These are phyloP conservation scores for Lymantria monacha DNA, from an alignment of 2,888 invertebrate genomes.

Conservation along the genomic window DNA sequence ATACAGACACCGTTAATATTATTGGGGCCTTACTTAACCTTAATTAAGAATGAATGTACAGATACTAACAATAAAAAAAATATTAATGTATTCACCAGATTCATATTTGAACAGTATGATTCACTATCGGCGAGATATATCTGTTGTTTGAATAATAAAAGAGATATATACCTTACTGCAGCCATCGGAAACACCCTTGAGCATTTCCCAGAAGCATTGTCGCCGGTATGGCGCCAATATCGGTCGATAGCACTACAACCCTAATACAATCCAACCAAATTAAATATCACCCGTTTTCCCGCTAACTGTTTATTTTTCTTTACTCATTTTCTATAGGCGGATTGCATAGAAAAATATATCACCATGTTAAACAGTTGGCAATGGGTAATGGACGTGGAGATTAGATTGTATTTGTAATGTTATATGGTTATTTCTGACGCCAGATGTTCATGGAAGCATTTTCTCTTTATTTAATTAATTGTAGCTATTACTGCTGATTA, in stretches of 20 bases:
- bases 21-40: too few relatives aligned
- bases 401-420: constrained; percentile 15
- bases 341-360: constrained; percentile 20
- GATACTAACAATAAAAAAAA: too few relatives aligned
- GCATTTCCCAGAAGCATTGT: constrained; percentile 27
- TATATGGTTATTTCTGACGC: constrained; percentile 17
- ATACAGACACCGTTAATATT: too few relatives aligned
- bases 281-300: not conserved
- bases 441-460: constrained; percentile 25
- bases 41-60: too few relatives aligned
- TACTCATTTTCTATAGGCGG: constrained; percentile 3
- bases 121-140: too few relatives aligned
- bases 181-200: constrained; percentile 20
- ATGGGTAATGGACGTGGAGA: not conserved
- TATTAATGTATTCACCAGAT: too few relatives aligned
- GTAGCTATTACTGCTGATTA: too few relatives aligned
- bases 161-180: not conserved
- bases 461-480: too few relatives aligned
- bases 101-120: too few relatives aligned
- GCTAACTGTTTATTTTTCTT: not conserved
- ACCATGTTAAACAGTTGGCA: constrained; percentile 14
- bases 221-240: constrained; percentile 51
- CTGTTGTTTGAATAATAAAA: too few relatives aligned
- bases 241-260: constrained; percentile 53
- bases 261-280: constrained; percentile 27